Conservation (phyloP, 2,888 invertebrate species). For the Spodoptera littoralis region DNA sequence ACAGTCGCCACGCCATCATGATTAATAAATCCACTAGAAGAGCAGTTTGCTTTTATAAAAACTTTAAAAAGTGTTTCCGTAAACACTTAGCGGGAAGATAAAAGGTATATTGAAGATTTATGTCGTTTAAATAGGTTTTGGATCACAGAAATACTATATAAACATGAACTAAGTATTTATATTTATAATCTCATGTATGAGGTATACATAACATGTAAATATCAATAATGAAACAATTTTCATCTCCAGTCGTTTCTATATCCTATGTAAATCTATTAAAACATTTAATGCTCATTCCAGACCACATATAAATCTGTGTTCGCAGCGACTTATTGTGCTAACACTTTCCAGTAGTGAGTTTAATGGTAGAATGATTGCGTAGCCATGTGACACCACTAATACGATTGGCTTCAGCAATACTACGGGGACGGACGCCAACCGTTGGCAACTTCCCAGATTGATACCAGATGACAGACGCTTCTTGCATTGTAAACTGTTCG, state of each 20-base stretch:
- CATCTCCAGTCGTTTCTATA: too few species aligned
- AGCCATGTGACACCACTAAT: constrained; percentile 64
- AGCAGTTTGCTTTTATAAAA: constrained; percentile 20
- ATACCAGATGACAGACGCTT: constrained; percentile 70
- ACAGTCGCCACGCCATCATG: constrained; percentile 42
- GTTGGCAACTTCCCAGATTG: constrained; percentile 73
- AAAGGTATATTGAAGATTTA: too few species aligned
- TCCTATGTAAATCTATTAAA: background rate
- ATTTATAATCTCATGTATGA: too few species aligned
- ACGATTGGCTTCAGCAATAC: constrained; percentile 65
- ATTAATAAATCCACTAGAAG: constrained; percentile 58
- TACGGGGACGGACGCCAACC: constrained; percentile 59
- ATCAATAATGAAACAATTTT: too few species aligned
- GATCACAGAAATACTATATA: too few species aligned
- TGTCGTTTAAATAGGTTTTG: too few species aligned
- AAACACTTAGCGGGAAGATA: constrained; percentile 1
- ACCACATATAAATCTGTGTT: constrained; percentile 23
- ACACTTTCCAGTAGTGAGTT: constrained; percentile 41
- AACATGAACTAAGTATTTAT: too few species aligned
- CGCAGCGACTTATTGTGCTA: constrained; percentile 9
- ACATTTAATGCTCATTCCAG: constrained; percentile 6
- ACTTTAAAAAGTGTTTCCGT: background rate
- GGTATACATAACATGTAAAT: too few species aligned
- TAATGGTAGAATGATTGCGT: constrained; percentile 34
- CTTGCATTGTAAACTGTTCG: constrained; percentile 68